Percentiles rank a stretch among this genome's conserved stretches.
These are phyloP conservation scores for Eubucco bourcierii DNA, from an alignment of 2,113 vertebrate genomes.

Conservation along the genomic window DNA sequence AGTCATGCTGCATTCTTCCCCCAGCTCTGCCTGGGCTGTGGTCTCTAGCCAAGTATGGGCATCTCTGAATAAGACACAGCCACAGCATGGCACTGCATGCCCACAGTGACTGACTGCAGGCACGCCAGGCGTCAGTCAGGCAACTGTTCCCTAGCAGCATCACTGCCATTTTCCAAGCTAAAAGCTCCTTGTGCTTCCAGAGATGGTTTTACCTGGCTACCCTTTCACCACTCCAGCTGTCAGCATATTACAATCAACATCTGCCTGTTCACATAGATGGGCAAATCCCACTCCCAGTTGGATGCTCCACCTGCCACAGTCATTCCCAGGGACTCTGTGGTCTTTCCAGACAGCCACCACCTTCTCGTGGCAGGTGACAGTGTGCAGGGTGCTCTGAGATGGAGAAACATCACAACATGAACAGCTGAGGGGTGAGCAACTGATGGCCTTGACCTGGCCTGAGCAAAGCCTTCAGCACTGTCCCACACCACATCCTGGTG, in stretches of 20 bases:
- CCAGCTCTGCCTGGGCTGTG: background rate
- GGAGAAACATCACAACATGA: background rate
- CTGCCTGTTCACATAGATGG: slow-evolving; percentile 90
- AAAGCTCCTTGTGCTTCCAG: background rate
- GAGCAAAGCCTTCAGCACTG: too few species aligned
- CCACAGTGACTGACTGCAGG: background rate
- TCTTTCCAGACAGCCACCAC: slow-evolving; percentile 89
- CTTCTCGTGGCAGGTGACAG: slow-evolving; percentile 90
- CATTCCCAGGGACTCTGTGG: slow-evolving; percentile 93
- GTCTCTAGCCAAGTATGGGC: background rate
- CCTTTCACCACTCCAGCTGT: background rate
- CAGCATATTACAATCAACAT: background rate
- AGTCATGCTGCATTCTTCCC: background rate
- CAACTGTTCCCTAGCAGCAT: rapidly evolving
- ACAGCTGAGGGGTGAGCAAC: too few species aligned
- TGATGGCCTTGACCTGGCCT: too few species aligned
- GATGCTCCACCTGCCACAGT: slow-evolving; percentile 93
- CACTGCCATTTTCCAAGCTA: background rate
- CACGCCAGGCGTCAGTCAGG: too few species aligned
- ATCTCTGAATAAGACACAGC: background rate
- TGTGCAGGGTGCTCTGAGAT: slow-evolving; percentile 80
- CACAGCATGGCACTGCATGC: background rate
- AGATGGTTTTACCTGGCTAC: background rate
- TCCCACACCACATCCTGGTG: too few species aligned
- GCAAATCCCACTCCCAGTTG: slow-evolving; percentile 93